Percentiles rank a stretch among this genome's conserved stretches.
Conservation (phyloP, 2,888 invertebrate species). For the Punctoribates punctum region DNA sequence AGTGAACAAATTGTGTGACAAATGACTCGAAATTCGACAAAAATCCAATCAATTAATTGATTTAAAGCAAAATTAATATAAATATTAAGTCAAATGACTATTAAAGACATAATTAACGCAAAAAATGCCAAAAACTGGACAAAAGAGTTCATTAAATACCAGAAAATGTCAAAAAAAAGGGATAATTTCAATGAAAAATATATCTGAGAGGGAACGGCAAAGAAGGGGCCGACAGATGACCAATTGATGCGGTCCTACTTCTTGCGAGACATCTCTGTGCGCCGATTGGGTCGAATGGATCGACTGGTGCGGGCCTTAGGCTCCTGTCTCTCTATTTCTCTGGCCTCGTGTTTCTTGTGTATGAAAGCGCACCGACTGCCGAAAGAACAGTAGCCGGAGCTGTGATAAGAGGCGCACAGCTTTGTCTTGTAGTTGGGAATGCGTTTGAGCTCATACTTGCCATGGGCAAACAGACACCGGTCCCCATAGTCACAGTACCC, state of each 20-base stretch:
- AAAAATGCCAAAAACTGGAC: too few species aligned
- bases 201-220: too few species aligned
- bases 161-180: too few species aligned
- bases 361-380: constrained; percentile 42
- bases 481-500: constrained; percentile 44
- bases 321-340: background rate
- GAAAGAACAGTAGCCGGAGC: constrained; percentile 42
- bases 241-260: background rate
- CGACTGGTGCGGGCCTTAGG: background rate
- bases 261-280: background rate
- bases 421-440: constrained; percentile 43
- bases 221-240: background rate
- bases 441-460: constrained; percentile 41
- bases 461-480: constrained; percentile 45
- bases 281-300: constrained; percentile 14
- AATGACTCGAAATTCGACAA: too few species aligned
- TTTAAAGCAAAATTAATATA: too few species aligned
- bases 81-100: too few species aligned
- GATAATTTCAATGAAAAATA: background rate
- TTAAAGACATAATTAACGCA: too few species aligned
- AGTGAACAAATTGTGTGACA: too few species aligned
- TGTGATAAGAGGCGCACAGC: constrained; percentile 39
- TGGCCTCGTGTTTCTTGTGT: constrained; percentile 40
- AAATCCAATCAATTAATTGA: too few species aligned
- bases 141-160: too few species aligned